phyloP scores from a whole-genome alignment of 2,113 vertebrate genomes.

The Hemicordylus capensis region DNA sequence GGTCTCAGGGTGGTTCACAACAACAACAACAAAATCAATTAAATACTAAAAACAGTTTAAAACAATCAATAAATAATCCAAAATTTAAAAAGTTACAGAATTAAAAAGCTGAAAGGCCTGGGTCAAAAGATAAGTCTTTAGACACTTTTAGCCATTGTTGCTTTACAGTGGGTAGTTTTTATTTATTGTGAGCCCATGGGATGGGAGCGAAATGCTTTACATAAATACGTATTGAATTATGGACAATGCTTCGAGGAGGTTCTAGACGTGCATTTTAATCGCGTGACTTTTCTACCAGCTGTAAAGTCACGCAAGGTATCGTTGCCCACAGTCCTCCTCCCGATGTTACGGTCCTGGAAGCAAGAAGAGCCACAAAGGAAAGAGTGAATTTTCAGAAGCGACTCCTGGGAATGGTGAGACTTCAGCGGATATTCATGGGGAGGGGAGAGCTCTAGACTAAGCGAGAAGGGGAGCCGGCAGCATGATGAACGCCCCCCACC shows the following conservation, averaged over 20 bases:
- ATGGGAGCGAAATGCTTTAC: background rate
- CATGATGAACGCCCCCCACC: background rate
- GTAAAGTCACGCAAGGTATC: background rate
- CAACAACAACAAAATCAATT: too few species aligned
- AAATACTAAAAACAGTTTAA: too few species aligned
- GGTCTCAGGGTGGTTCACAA: too few species aligned
- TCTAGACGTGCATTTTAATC: background rate
- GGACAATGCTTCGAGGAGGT: background rate
- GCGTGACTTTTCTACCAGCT: background rate
- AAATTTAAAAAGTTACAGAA: too few species aligned
- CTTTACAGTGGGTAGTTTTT: background rate
- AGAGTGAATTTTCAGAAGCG: background rate
- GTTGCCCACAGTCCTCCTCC: too few species aligned
- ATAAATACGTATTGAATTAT: background rate
- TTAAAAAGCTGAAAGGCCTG: too few species aligned
- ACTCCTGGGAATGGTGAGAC: background rate
- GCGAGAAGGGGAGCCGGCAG: background rate
- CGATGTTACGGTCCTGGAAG: background rate
- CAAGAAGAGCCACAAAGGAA: background rate
- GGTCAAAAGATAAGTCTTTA: too few species aligned
- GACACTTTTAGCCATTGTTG: background rate
- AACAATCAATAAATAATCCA: too few species aligned
- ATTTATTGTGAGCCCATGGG: background rate
- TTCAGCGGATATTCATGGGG: background rate
- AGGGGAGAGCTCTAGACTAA: background rate